A percentile compares a stretch with the other conserved stretches of the same genome.
phyloP scores from a whole-genome alignment of 2,888 invertebrate genomes.

The Xiphydria camelus region DNA sequence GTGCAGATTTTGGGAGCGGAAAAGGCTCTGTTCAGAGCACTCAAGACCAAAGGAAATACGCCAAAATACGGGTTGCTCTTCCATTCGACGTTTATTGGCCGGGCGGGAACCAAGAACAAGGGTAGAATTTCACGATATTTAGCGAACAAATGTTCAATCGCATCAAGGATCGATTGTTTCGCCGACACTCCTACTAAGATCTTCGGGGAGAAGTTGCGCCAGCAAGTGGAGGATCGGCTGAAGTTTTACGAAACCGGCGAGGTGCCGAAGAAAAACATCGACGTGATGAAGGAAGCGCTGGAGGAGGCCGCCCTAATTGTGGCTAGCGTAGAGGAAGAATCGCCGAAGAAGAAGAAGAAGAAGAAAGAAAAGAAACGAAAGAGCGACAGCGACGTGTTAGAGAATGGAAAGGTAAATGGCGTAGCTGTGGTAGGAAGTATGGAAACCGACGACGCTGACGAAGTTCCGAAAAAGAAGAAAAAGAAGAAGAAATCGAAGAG shows the following conservation, averaged over 20 bases:
- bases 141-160: constrained; percentile 99
- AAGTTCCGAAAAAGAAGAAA: constrained; percentile 56
- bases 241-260: constrained; percentile 96
- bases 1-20: constrained; percentile 97
- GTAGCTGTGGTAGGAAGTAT: constrained; percentile 21
- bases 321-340: constrained; percentile 31
- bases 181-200: constrained; percentile 74
- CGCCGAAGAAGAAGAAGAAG: constrained; percentile 46
- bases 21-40: constrained; percentile 94
- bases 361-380: constrained; percentile 40
- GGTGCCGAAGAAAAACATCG: constrained; percentile 92
- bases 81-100: constrained; percentile 96
- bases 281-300: constrained; percentile 94
- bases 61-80: constrained; percentile 98
- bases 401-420: constrained; percentile 44
- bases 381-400: constrained; percentile 66
- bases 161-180: constrained; percentile 97
- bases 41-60: constrained; percentile 92
- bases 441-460: constrained; percentile 31
- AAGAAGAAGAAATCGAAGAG: constrained; percentile 56
- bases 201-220: constrained; percentile 83
- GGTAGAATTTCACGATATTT: constrained; percentile 96
- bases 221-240: constrained; percentile 93
- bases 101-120: constrained; percentile 93
- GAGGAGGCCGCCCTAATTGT: constrained; percentile 63